Evolutionary conservation across 2,113 vertebrate species (phyloP), one percentile per base, ranked within the genome.

Genomic region (Cyanistes caeruleus): DNA sequence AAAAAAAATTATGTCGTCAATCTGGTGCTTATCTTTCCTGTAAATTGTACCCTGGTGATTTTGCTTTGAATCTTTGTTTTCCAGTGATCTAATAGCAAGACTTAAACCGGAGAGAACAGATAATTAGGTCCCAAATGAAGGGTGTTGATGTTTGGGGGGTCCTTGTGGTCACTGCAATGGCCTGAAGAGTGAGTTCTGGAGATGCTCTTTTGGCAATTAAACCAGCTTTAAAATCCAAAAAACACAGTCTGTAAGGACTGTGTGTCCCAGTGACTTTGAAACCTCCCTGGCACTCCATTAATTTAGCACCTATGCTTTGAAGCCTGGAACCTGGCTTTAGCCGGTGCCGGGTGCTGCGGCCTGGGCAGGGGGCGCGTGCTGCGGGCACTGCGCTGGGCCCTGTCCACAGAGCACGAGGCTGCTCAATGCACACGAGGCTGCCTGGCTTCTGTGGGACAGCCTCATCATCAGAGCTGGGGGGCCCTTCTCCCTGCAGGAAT

Each of bases 21-120:
- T 87, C 43, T 39, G 62, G 87, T 83, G 70, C 63, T 87, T 94
- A 73, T 96, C 58, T 89, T 91, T 85, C 62, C 67, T 95, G 74
- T 85, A 75, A 93, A 88, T 74, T 83, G 63, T 83, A 83, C 84
- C 51, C 51, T 69, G 31, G 53, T 85, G 67, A 62, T 64, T 91
- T 76, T 77, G 63, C 62, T 96, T 65, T 51, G 70, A 90, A 83
- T 77, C 25, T 87, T 62, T 89, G 75, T 93, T 93, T 94, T 53
- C 43, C 33, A 35, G 69, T 96, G 89, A 87, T 75, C 49, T 86
- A 93, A 74, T 27, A 83, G 51, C 39, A 37, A 77, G 31, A 41
- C 35, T 76, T 80, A 53, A 62, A 77, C 55, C 70, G 72, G 16
- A 80, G 30, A 72, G n/a, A 83, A 77, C 28, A 80, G 46, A 73